phyloP scores from a whole-genome alignment of 2,888 invertebrate genomes.

The Drosophila lutescens region DNA sequence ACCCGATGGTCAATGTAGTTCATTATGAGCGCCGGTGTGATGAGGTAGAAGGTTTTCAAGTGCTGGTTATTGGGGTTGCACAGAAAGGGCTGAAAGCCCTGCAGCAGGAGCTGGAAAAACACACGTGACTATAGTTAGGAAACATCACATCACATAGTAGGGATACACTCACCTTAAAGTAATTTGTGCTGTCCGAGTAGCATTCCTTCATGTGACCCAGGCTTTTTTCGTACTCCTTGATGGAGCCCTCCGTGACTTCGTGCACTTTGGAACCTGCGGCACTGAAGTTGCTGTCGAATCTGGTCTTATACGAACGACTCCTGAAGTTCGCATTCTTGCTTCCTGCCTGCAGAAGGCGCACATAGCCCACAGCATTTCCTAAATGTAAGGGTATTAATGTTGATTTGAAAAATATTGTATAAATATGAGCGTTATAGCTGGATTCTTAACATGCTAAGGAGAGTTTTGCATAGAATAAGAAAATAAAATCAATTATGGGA shows the following conservation, averaged over 20 bases:
- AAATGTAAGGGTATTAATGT: no score
- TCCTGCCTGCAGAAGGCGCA: constrained; percentile 96
- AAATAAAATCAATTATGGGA: no score
- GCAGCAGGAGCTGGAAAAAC: constrained; percentile 89
- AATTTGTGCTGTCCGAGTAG: constrained; percentile 87
- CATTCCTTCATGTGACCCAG: constrained; percentile 91
- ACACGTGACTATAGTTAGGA: neutral
- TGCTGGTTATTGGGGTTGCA: constrained; percentile 94
- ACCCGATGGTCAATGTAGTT: constrained; percentile 98
- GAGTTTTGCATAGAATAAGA: no score
- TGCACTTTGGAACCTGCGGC: constrained; percentile 87
- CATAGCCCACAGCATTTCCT: constrained; percentile 96
- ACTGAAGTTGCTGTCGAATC: constrained; percentile 88
- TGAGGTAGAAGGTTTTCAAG: constrained; percentile 95
- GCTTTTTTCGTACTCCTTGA: constrained; percentile 90
- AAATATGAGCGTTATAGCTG: no score
- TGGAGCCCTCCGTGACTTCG: constrained; percentile 87
- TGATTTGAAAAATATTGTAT: no score
- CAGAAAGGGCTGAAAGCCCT: constrained; percentile 96
- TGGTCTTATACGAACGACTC: constrained; percentile 95
- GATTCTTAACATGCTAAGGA: no score
- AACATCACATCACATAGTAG: no score
- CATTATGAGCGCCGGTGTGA: constrained; percentile 96
- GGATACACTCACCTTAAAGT: constrained; percentile 74
- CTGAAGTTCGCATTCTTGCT: constrained; percentile 96